Evolutionary conservation across 2,113 vertebrate species (phyloP).

Genomic region (Orthonyx spaldingii): DNA sequence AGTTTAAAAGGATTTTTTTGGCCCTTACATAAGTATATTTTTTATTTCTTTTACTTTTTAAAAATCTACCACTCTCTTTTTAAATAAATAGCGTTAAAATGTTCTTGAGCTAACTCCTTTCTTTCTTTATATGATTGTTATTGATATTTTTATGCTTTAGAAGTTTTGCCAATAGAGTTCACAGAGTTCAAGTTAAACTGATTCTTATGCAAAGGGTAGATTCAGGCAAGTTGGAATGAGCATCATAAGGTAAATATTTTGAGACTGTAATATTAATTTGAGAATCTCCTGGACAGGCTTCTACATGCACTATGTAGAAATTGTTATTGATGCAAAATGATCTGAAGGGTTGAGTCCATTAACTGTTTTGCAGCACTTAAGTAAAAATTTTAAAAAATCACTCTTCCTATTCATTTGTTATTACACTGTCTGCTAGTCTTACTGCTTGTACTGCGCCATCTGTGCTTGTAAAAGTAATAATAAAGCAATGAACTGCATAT

Average conservation of each 20-base stretch:
- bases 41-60: not conserved
- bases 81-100: not conserved
- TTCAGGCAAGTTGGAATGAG: not conserved
- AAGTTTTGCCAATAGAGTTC: constrained; percentile 39
- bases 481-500: constrained; percentile 65
- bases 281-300: not conserved
- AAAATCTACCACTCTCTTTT: not conserved
- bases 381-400: not conserved
- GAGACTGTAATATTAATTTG: not conserved
- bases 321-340: not conserved
- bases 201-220: constrained; percentile 12
- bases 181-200: constrained; percentile 11
- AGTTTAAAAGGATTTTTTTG: not conserved
- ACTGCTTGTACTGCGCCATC: constrained; percentile 64
- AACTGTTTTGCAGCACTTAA: constrained; percentile 12
- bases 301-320: not conserved
- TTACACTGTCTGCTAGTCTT: constrained; percentile 54
- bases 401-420: constrained; percentile 34
- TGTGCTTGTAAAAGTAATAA: constrained; percentile 72
- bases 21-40: not conserved
- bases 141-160: constrained; percentile 6
- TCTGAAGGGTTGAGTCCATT: not conserved
- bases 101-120: not conserved
- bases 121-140: not conserved
- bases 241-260: constrained; percentile 4